Conservation (phyloP, 1,140 invertebrate genomes). For the Sycobia sp. region DNA sequence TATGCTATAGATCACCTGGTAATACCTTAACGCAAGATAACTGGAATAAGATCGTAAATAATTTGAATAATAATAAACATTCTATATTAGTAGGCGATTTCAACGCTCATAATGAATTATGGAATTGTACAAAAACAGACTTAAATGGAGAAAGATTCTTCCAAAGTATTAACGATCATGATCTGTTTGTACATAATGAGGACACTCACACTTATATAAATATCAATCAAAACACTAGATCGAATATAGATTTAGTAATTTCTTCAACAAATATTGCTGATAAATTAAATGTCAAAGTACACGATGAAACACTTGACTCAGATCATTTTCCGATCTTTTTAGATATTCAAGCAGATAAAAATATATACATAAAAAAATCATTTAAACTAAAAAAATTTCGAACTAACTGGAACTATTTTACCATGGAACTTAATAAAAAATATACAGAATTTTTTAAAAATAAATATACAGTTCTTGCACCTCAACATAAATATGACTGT, state of each 20-base stretch:
- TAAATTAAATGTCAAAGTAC: not conserved
- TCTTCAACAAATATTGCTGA: not conserved
- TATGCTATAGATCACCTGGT: slow-evolving; percentile 11
- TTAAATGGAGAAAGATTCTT: too few relatives aligned
- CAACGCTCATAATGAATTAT: not conserved
- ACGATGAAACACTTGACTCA: not conserved
- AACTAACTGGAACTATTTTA: not conserved
- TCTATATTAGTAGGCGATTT: not conserved
- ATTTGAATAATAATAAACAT: not conserved
- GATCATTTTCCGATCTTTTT: too few relatives aligned
- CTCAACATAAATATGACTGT: too few relatives aligned
- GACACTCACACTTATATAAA: too few relatives aligned
- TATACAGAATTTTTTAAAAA: not conserved
- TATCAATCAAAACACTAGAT: too few relatives aligned
- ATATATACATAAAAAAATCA: not conserved
- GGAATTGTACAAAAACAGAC: not conserved
- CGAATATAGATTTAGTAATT: too few relatives aligned
- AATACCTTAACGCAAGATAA: not conserved
- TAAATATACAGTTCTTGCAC: too few relatives aligned
- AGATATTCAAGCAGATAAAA: too few relatives aligned
- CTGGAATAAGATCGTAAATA: not conserved
- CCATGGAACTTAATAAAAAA: not conserved
- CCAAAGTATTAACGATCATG: too few relatives aligned
- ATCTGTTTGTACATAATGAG: too few relatives aligned
- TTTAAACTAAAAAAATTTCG: not conserved